A percentile compares a stretch with the other conserved stretches of the same genome.
phyloP scores from a whole-genome alignment of 2,113 vertebrate species.

The Aleadryas rufinucha region DNA sequence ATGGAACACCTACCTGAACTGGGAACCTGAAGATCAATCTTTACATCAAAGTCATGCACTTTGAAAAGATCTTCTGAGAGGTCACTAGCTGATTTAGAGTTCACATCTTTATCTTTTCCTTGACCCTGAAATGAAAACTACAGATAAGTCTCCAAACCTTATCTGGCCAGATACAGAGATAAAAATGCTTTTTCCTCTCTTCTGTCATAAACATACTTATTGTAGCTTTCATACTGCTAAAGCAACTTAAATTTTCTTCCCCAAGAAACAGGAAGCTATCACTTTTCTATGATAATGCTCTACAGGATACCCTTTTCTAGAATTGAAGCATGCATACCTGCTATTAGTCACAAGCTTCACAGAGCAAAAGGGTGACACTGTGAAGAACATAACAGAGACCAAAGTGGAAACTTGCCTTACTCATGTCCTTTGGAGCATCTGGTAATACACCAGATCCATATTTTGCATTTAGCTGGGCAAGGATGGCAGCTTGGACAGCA shows the following conservation, averaged over 20 bases:
- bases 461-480: slow-evolving; percentile 96
- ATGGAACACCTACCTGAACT: slow-evolving; percentile 84
- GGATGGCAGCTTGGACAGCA: slow-evolving; percentile 96
- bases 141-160: background rate
- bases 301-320: background rate
- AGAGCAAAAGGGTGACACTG: background rate
- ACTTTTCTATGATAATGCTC: background rate
- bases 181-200: background rate
- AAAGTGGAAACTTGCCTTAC: slow-evolving; percentile 75
- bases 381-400: background rate
- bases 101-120: slow-evolving; percentile 89
- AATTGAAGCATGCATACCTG: background rate
- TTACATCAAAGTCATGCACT: slow-evolving; percentile 98
- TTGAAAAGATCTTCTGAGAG: slow-evolving; percentile 98
- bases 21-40: slow-evolving; percentile 98
- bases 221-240: background rate
- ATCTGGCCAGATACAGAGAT: background rate
- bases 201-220: background rate
- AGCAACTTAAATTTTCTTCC: background rate
- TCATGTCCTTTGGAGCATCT: slow-evolving; percentile 80
- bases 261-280: background rate
- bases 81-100: slow-evolving; percentile 89
- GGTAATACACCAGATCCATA: slow-evolving; percentile 88
- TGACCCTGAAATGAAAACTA: slow-evolving; percentile 74
- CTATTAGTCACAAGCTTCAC: background rate